Percentiles rank a stretch among this genome's conserved stretches.
phyloP scores from a whole-genome alignment of 2,888 invertebrate species.

The Sturmia bella region DNA sequence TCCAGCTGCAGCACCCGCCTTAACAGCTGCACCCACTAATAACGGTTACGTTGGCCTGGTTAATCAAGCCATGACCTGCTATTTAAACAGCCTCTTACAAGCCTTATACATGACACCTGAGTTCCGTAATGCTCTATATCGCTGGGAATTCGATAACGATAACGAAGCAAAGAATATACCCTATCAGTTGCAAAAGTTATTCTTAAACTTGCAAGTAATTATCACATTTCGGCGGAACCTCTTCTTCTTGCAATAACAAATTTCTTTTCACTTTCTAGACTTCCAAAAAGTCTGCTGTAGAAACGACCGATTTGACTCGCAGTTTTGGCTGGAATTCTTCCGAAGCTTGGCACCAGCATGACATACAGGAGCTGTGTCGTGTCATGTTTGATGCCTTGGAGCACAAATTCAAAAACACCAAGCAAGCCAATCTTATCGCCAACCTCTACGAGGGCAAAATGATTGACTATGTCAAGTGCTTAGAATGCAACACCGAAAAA shows the following conservation, averaged over 20 bases:
- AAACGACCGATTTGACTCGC: conserved; percentile 92
- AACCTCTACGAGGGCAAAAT: conserved; percentile 89
- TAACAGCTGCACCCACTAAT: conserved; percentile 67
- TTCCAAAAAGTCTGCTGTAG: conserved; percentile 89
- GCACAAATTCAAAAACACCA: conserved; percentile 90
- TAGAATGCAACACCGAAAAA: conserved; percentile 92
- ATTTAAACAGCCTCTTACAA: conserved; percentile 93
- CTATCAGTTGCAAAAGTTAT: conserved; percentile 92
- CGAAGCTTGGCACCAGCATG: conserved; percentile 96
- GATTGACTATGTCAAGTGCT: conserved; percentile 94
- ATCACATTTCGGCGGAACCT: too few relatives aligned
- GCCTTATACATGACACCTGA: conserved; percentile 96
- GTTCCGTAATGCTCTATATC: conserved; percentile 93
- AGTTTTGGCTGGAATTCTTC: conserved; percentile 96
- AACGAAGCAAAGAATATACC: conserved; percentile 89
- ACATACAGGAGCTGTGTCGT: conserved; percentile 93
- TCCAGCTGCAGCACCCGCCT: conserved; percentile 31
- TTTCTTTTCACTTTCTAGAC: conserved; percentile 83
- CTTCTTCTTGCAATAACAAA: too few relatives aligned
- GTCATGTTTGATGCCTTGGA: conserved; percentile 96
- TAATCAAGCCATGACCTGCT: conserved; percentile 96
- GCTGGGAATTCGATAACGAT: conserved; percentile 89
- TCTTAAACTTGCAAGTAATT: conserved; percentile 89
- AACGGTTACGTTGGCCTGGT: conserved; percentile 88
- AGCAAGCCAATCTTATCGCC: conserved; percentile 91